Evolutionary conservation across 2,113 vertebrate species (phyloP).

Genomic region (Clarias batrachus): DNA sequence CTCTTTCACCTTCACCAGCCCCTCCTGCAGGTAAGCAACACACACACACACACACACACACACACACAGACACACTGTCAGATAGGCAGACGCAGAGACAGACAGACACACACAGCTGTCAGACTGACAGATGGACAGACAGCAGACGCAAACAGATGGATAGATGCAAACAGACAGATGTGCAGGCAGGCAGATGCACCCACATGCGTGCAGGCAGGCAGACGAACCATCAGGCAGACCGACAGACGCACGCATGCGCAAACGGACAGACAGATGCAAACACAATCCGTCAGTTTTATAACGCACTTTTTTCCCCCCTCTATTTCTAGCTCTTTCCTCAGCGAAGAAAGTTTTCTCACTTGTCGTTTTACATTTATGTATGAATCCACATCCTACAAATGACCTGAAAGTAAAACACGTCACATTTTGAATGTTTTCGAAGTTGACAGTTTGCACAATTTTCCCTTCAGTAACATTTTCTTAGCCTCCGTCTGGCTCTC

Average conservation of each 20-base stretch:
- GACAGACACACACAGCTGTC: no score
- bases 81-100: no score
- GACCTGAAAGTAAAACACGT: not conserved
- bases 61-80: no score
- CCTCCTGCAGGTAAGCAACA: constrained; percentile 84
- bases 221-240: no score
- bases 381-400: not conserved
- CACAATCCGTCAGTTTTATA: not conserved
- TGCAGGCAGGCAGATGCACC: no score
- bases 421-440: not conserved
- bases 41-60: not conserved
- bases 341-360: not conserved
- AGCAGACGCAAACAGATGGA: no score
- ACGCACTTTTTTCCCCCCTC: not conserved
- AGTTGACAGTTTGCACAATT: not conserved
- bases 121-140: no score
- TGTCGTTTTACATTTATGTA: not conserved
- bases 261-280: no score
- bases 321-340: not conserved
- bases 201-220: not conserved
- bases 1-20: constrained; percentile 91
- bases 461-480: constrained; percentile 25
- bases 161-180: no score
- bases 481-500: constrained; percentile 7
- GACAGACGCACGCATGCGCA: not conserved